Evolutionary conservation across 2,797 vertebrate genomes (phyloP).

Genomic region (Cichlasoma orientale): DNA sequence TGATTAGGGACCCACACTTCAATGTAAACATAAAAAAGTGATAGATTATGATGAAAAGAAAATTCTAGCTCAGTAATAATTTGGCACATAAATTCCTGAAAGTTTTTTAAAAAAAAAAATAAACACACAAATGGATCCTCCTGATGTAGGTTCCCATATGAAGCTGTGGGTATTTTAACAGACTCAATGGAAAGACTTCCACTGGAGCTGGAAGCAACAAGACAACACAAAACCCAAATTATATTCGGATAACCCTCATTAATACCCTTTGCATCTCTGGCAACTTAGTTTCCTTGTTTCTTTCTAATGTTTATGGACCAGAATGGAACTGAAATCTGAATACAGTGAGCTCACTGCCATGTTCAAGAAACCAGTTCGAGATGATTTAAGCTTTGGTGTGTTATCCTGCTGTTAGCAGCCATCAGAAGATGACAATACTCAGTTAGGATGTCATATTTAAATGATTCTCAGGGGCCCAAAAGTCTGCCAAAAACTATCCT

Average conservation of each 20-base stretch:
- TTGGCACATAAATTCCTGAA: background rate
- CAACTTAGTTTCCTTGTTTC: background rate
- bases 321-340: background rate
- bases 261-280: background rate
- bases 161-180: background rate
- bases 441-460: background rate
- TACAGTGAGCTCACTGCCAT: background rate
- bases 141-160: too few species aligned
- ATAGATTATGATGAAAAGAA: too few species aligned
- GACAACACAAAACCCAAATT: background rate
- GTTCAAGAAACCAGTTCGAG: background rate
- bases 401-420: background rate
- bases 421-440: background rate
- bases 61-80: too few species aligned
- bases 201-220: background rate
- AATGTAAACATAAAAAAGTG: background rate
- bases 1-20: conserved; percentile 4
- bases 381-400: background rate
- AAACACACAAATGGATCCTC: background rate
- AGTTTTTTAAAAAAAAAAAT: background rate
- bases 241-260: background rate
- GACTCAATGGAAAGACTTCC: background rate
- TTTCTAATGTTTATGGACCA: background rate
- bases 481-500: too few species aligned
- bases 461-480: background rate